These are phyloP conservation scores for Acronicta psi DNA, from an alignment of 2,888 invertebrate genomes.

Conservation along the genomic window DNA sequence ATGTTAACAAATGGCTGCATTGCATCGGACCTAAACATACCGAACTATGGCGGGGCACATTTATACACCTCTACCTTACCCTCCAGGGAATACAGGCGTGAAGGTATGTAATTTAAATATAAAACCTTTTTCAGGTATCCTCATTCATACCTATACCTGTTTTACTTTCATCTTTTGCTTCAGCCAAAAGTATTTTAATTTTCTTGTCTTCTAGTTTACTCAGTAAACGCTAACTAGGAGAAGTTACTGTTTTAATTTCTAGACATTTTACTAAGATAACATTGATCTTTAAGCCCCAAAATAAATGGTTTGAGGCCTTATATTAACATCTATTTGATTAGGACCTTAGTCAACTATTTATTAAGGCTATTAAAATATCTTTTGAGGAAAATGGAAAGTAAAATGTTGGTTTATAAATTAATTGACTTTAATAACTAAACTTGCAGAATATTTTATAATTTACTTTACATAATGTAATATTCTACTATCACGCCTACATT, in stretches of 20 bases:
- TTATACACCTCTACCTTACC: too few species aligned
- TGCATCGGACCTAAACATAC: too few species aligned
- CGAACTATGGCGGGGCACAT: too few species aligned
- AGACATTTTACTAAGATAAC: constrained; percentile 1
- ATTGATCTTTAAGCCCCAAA: neutral
- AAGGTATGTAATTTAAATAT: too few species aligned
- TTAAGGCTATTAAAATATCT: neutral
- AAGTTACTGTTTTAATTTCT: constrained; percentile 18
- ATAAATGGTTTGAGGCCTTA: neutral
- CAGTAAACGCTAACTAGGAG: neutral
- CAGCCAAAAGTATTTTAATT: neutral
- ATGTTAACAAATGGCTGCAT: too few species aligned
- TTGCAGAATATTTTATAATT: neutral
- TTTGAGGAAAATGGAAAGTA: neutral
- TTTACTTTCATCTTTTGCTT: too few species aligned
- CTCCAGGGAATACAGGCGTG: too few species aligned
- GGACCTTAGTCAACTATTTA: neutral
- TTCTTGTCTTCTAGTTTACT: constrained; percentile 4
- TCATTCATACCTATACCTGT: too few species aligned
- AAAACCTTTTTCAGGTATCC: too few species aligned
- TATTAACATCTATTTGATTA: constrained; percentile 14
- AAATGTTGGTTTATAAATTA: neutral
- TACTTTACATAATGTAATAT: neutral
- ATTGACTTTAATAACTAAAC: neutral
- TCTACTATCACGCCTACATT: too few species aligned